A percentile compares a stretch with the other conserved stretches of the same genome.
These are phyloP conservation scores for Dicyrtoma fusca DNA, from an alignment of 2,888 invertebrate genomes.

Conservation along the genomic window DNA sequence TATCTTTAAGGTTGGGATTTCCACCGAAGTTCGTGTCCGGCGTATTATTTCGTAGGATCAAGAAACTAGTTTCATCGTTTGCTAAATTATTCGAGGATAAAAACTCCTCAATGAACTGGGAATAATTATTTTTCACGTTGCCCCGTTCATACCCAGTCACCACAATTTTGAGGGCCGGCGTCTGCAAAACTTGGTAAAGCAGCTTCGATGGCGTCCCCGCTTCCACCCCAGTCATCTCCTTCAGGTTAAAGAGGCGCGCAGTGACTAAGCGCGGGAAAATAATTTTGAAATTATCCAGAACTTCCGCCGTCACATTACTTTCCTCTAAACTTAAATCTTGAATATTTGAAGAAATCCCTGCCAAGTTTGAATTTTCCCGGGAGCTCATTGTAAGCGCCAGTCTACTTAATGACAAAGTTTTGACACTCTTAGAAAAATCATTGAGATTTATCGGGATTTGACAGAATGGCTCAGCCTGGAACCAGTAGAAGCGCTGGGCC, in stretches of 20 bases:
- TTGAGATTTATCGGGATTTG: slow-evolving; percentile 7
- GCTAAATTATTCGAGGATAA: too few species aligned
- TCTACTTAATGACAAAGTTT: slow-evolving; percentile 24
- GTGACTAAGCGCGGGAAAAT: slow-evolving; percentile 18
- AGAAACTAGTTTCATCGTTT: not conserved
- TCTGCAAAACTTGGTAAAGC: slow-evolving; percentile 4
- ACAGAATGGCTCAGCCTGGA: too few species aligned
- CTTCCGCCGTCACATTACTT: slow-evolving; percentile 13
- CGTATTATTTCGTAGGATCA: not conserved
- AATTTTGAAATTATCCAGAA: slow-evolving; percentile 19
- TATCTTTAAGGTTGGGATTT: not conserved
- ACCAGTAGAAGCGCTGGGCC: too few species aligned
- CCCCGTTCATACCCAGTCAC: not conserved
- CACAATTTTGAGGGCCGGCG: slow-evolving; percentile 7
- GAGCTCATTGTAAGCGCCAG: slow-evolving; percentile 3
- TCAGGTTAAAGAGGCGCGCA: slow-evolving; percentile 15
- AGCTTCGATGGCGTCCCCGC: not conserved
- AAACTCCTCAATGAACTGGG: too few species aligned
- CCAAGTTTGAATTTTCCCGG: not conserved
- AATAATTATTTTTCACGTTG: too few species aligned
- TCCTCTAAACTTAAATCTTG: slow-evolving; percentile 25
- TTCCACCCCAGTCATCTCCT: not conserved
- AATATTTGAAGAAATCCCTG: slow-evolving; percentile 9
- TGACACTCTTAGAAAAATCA: slow-evolving; percentile 15
- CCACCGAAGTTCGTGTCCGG: slow-evolving; percentile 6